phyloP scores from a whole-genome alignment of 2,888 invertebrate species.

The Leptinotarsa rubiginosa region DNA sequence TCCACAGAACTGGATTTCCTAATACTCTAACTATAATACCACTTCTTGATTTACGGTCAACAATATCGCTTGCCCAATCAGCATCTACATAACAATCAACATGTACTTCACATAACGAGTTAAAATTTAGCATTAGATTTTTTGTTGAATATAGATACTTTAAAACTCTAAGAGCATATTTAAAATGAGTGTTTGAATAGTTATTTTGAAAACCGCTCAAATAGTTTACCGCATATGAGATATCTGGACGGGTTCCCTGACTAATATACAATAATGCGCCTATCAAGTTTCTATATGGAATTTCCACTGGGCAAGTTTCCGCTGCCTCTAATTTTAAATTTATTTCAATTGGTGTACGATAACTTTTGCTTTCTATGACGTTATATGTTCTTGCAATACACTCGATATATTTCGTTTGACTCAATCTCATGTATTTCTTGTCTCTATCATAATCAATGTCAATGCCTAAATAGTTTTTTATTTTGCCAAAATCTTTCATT shows the following conservation, averaged over 20 bases:
- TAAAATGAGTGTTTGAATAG: slow-evolving; percentile 25
- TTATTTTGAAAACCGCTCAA: slow-evolving; percentile 27
- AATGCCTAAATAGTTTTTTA: slow-evolving; percentile 35
- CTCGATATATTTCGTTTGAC: slow-evolving; percentile 35
- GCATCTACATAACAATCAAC: slow-evolving; percentile 35
- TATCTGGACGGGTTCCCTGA: slow-evolving; percentile 27
- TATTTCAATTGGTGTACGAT: background rate
- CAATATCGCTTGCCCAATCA: slow-evolving; percentile 40
- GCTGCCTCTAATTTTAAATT: slow-evolving; percentile 26
- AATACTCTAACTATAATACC: slow-evolving; percentile 52
- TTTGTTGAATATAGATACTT: slow-evolving; percentile 24
- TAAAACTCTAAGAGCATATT: slow-evolving; percentile 24
- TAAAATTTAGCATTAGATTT: slow-evolving; percentile 38
- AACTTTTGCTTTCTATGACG: slow-evolving; percentile 14
- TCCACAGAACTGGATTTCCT: slow-evolving; percentile 53
- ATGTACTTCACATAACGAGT: slow-evolving; percentile 14
- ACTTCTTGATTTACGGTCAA: slow-evolving; percentile 38
- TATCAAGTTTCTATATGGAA: slow-evolving; percentile 27
- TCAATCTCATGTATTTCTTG: slow-evolving; percentile 22
- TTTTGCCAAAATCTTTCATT: slow-evolving; percentile 41
- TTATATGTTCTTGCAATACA: slow-evolving; percentile 31
- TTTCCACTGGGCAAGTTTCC: background rate
- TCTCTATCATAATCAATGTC: slow-evolving; percentile 33
- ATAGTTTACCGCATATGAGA: slow-evolving; percentile 25
- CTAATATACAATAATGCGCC: slow-evolving; percentile 26